Percentiles rank a stretch among this genome's conserved stretches.
These are phyloP conservation scores for Odocoileus virginianus DNA, from an alignment of 2,113 vertebrate species.

Conservation along the genomic window DNA sequence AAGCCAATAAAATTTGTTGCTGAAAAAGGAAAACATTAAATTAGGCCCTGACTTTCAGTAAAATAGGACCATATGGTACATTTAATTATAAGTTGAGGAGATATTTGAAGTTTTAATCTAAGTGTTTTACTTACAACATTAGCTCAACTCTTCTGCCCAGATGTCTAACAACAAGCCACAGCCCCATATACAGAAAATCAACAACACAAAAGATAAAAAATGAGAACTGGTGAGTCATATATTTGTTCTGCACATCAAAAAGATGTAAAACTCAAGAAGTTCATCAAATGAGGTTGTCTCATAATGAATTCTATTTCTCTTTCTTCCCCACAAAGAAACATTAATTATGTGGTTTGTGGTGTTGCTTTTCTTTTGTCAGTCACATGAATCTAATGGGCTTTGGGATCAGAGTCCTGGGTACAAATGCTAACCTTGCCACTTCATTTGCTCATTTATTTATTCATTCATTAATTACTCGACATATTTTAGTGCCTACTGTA, in stretches of 20 bases:
- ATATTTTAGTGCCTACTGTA: background rate
- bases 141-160: slow-evolving; percentile 59
- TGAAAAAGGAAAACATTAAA: slow-evolving; percentile 73
- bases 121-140: slow-evolving; percentile 60
- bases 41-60: slow-evolving; percentile 57
- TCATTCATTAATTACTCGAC: background rate
- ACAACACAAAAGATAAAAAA: background rate
- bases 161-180: background rate
- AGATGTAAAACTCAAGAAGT: background rate
- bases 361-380: background rate
- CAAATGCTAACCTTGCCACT: background rate
- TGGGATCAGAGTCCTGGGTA: background rate
- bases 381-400: background rate
- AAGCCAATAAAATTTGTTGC: slow-evolving; percentile 65
- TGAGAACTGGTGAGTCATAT: background rate
- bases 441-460: background rate
- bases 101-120: slow-evolving; percentile 70
- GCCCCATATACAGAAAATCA: background rate
- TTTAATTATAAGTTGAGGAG: slow-evolving; percentile 71
- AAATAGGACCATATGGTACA: slow-evolving; percentile 68
- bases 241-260: background rate
- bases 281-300: too few relatives aligned
- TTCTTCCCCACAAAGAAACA: rapidly evolving
- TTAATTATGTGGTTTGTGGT: background rate
- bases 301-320: background rate